These are phyloP conservation scores for Struthio camelus DNA, from an alignment of 2,113 vertebrate species.

Conservation along the genomic window DNA sequence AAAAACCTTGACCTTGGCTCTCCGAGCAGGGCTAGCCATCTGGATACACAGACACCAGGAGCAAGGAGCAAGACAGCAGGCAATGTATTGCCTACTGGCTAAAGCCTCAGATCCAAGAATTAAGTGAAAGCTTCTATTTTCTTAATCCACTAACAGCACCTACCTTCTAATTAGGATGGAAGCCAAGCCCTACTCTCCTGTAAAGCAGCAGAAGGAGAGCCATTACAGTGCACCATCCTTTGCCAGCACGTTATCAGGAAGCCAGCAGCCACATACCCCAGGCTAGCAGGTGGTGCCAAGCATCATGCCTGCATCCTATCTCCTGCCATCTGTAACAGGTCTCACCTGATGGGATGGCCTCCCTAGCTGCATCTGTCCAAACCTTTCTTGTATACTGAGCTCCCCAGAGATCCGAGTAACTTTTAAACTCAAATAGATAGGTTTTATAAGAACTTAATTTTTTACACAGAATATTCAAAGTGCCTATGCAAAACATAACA, in stretches of 20 bases:
- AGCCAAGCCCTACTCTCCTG: not conserved
- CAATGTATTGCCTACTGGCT: not conserved
- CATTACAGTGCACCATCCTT: not conserved
- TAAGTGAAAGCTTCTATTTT: not conserved
- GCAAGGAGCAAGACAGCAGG: not conserved
- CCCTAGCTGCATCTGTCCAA: not conserved
- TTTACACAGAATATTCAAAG: not conserved
- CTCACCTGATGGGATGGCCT: not conserved
- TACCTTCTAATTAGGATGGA: not conserved
- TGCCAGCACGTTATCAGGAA: not conserved
- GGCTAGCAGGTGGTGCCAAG: not conserved
- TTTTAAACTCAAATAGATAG: not conserved
- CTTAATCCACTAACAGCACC: not conserved
- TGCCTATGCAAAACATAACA: not conserved
- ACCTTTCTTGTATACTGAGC: not conserved
- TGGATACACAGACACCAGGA: not conserved
- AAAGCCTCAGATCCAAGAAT: not conserved
- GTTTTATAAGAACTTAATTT: not conserved
- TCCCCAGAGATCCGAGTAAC: not conserved
- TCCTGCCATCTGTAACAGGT: not conserved
- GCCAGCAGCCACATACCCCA: not conserved
- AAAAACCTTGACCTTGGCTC: not conserved
- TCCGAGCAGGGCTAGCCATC: not conserved
- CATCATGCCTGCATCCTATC: not conserved
- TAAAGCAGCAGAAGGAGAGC: not conserved